Evolutionary conservation across 2,888 invertebrate species (phyloP), one percentile per base, ranked within the genome.

Genomic region (Drosophila rubida): DNA sequence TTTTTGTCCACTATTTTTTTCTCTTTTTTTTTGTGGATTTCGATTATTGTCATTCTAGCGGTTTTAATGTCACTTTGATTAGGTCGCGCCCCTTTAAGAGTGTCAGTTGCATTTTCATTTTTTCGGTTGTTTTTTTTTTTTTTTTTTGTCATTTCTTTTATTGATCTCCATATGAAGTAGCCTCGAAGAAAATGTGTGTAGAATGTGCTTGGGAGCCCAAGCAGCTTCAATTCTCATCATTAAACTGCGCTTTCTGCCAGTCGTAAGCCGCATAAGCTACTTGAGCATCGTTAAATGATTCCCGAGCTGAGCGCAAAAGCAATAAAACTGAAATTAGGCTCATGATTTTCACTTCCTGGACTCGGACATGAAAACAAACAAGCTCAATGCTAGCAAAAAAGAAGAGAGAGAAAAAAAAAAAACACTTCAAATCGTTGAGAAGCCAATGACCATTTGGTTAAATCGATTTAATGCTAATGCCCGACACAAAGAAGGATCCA

Each of bases 11-110:
- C 49, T 19, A 19, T 19, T 19, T 19, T 2, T 19, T 19, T 19
- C 3, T 19, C 77, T 44, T 55, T 58, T 58, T 30, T 23, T 48
- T 35, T 22, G 27, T 14, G n/a, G 6, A 37, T 44, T 54, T 55
- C 35, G 83, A 49, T 60, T 63, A 39, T 65, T 59, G 78, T 64
- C 51, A 74, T 67, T 81, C 69, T 59, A 81, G 85, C 85, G 81
- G 81, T 51, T 69, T 69, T 73, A 73, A 71, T 69, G 72, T 67
- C 75, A 68, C 62, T 69, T 82, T 87, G 86, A 87, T 85, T 61
- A 53, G 58, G 82, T 69, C 63, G 78, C 78, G 57, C 73, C 73
- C 66, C 27, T 58, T 27, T 32, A 23, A 35, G 22, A 66, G 53
- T 63, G 59, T 77, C 59, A 67, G 78, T 60, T 75, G 62, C 62